Percentiles rank a stretch among this genome's conserved stretches.
phyloP scores from a whole-genome alignment of 2,797 vertebrate genomes.

The Pangasius sanitwongsei region DNA sequence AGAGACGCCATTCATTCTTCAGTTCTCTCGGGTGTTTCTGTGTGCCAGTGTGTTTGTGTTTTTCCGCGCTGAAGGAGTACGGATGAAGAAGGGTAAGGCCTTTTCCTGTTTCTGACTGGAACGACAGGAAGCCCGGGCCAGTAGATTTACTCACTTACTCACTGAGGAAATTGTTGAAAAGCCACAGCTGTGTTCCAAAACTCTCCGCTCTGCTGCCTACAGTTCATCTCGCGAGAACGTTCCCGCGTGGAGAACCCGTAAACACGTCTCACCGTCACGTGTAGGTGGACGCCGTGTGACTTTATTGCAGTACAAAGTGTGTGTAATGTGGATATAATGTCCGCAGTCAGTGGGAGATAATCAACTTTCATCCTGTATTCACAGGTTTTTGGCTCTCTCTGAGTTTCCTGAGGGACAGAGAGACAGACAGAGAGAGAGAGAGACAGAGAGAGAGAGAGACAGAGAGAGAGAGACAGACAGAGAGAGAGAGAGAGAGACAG shows the following conservation, averaged over 20 bases:
- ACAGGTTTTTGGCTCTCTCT: constrained; percentile 60
- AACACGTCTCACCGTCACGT: background rate
- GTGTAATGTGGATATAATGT: background rate
- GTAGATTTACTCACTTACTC: constrained; percentile 39
- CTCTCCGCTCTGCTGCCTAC: background rate
- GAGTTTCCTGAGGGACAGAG: constrained; percentile 54
- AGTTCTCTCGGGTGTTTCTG: background rate
- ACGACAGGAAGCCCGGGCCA: constrained; percentile 50
- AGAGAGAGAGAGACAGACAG: background rate
- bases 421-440: background rate
- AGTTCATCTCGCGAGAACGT: background rate
- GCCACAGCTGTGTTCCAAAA: constrained; percentile 26
- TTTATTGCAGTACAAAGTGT: background rate
- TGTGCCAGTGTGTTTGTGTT: background rate
- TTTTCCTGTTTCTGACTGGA: constrained; percentile 43
- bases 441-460: background rate
- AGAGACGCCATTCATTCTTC: background rate
- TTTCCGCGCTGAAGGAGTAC: background rate
- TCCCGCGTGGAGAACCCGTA: background rate
- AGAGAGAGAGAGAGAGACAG: background rate
- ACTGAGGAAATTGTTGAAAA: constrained; percentile 60
- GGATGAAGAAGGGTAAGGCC: constrained; percentile 25
- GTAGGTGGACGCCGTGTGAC: too few species aligned
- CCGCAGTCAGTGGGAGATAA: background rate
- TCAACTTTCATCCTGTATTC: constrained; percentile 33